Evolutionary conservation across 2,113 vertebrate species (phyloP).

Genomic region (Dipodomys stephensi): DNA sequence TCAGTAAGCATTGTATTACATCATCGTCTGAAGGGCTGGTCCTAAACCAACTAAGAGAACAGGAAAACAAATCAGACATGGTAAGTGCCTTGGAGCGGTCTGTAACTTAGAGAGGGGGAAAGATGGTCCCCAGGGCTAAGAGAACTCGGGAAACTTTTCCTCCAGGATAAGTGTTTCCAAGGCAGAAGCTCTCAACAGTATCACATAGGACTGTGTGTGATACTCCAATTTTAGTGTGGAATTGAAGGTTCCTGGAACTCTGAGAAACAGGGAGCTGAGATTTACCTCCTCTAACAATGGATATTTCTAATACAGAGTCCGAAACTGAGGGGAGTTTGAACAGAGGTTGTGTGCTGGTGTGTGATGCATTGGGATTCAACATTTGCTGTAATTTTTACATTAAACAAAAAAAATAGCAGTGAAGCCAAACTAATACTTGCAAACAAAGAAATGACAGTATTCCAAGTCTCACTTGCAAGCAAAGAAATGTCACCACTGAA

Average conservation of each 20-base stretch:
- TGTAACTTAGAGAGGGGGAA: not conserved
- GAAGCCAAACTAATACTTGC: not conserved
- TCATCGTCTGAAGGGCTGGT: not conserved
- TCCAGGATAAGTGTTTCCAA: not conserved
- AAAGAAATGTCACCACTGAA: not conserved
- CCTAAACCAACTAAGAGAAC: not conserved
- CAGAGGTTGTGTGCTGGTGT: accelerated
- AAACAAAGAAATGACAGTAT: not conserved
- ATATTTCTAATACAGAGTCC: not conserved
- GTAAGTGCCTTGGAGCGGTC: not conserved
- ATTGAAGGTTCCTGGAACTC: not conserved
- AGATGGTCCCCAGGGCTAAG: not conserved
- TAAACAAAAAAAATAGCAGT: not conserved
- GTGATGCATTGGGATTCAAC: not conserved
- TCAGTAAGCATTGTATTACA: slow-evolving; percentile 6
- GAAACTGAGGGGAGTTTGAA: not conserved
- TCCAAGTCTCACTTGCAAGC: not conserved
- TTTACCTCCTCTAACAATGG: not conserved
- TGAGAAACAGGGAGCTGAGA: not conserved
- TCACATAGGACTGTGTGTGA: not conserved
- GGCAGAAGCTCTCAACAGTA: not conserved
- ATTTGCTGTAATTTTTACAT: not conserved
- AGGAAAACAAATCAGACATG: not conserved
- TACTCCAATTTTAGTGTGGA: not conserved
- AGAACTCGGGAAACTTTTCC: not conserved